These are phyloP conservation scores for Sebastes fasciatus DNA, from an alignment of 2,113 vertebrate species.

Conservation along the genomic window DNA sequence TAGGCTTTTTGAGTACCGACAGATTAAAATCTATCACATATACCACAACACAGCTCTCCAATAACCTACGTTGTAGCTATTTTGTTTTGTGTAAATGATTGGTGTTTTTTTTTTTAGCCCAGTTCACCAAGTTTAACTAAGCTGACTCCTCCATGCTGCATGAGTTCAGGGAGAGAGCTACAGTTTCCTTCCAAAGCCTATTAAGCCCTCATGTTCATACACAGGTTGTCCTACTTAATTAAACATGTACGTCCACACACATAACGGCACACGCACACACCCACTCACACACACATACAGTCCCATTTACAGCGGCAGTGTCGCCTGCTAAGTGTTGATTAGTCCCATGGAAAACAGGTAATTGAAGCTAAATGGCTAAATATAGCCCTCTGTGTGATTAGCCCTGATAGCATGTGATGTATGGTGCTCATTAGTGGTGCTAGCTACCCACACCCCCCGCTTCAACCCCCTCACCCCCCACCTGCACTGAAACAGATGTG, in stretches of 20 bases:
- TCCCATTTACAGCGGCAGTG: neutral
- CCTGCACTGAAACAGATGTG: neutral
- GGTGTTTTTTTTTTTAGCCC: neutral
- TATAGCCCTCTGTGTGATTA: conserved; percentile 73
- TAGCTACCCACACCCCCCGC: conserved; percentile 13
- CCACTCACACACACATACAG: conserved; percentile 9
- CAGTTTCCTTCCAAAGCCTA: conserved; percentile 36
- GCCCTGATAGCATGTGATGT: conserved; percentile 71
- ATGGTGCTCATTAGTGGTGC: conserved; percentile 72
- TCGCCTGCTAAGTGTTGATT: conserved; percentile 70
- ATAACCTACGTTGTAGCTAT: neutral
- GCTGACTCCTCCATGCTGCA: neutral
- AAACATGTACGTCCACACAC: conserved; percentile 17
- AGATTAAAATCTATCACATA: neutral
- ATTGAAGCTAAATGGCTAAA: conserved; percentile 72
- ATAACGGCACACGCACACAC: conserved; percentile 18
- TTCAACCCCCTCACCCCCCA: neutral
- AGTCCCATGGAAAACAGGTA: conserved; percentile 60
- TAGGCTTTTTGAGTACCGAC: no score
- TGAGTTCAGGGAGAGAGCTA: conserved; percentile 1
- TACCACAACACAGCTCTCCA: neutral
- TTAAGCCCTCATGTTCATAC: conserved; percentile 33
- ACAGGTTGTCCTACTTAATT: conserved; percentile 52
- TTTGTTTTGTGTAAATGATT: neutral
- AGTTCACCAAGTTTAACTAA: conserved; percentile 2